phyloP scores from a whole-genome alignment of 1,140 invertebrate genomes.

The Kradibia gibbosae region DNA sequence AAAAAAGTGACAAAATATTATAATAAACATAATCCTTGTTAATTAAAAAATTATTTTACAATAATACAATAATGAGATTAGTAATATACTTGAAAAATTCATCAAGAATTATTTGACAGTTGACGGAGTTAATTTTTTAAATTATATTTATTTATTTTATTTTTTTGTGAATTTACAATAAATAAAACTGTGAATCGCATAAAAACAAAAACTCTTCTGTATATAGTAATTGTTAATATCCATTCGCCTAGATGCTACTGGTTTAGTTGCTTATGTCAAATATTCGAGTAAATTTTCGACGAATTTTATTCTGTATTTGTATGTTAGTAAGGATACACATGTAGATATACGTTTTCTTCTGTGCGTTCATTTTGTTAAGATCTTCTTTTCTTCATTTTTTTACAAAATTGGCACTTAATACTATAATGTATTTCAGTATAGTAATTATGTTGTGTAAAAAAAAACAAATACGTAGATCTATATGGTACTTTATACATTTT shows the following conservation, averaged over 20 bases:
- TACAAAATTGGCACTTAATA: slow-evolving; percentile 8
- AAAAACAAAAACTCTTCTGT: slow-evolving; percentile 9
- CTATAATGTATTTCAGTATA: neutral
- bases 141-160: slow-evolving; percentile 8
- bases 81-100: neutral
- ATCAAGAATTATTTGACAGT: slow-evolving; percentile 18
- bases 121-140: neutral
- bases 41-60: slow-evolving; percentile 17
- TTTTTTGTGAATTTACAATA: slow-evolving; percentile 35
- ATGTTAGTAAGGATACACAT: slow-evolving; percentile 25
- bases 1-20: slow-evolving; percentile 15
- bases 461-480: slow-evolving; percentile 3
- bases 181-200: slow-evolving; percentile 1
- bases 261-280: slow-evolving; percentile 36
- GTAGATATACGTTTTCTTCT: slow-evolving; percentile 28
- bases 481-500: slow-evolving; percentile 17
- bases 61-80: slow-evolving; percentile 19
- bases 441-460: slow-evolving; percentile 6
- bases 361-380: slow-evolving; percentile 23
- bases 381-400: slow-evolving; percentile 25
- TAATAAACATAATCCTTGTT: slow-evolving; percentile 36
- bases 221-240: slow-evolving; percentile 23
- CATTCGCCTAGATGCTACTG: slow-evolving; percentile 12
- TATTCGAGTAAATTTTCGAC: slow-evolving; percentile 31
- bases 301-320: slow-evolving; percentile 32